Conservation (phyloP, 2,888 invertebrate genomes). For the Melanotus villosus region DNA sequence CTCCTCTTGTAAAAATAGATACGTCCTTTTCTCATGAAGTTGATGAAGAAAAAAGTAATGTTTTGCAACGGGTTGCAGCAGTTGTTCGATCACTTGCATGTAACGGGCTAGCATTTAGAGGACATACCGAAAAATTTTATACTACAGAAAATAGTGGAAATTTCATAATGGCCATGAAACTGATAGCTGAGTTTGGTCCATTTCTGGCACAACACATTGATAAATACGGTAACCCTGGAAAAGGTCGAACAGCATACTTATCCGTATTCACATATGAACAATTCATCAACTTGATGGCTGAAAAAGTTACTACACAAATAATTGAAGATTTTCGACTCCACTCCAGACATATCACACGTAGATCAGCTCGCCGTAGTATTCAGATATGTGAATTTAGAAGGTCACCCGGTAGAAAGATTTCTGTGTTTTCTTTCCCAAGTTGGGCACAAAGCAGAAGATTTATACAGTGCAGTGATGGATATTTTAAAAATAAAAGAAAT, state of each 20-base stretch:
- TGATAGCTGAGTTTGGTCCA: slow-evolving; percentile 56
- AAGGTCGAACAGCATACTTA: slow-evolving; percentile 50
- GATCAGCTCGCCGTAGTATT: slow-evolving; percentile 13
- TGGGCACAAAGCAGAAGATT: not conserved
- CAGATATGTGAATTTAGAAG: not conserved
- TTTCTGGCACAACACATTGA: slow-evolving; percentile 55
- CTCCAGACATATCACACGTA: slow-evolving; percentile 52
- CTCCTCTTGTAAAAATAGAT: too few species aligned
- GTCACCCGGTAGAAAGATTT: not conserved
- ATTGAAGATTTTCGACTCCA: slow-evolving; percentile 53
- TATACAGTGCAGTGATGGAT: too few species aligned
- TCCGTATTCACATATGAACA: slow-evolving; percentile 52
- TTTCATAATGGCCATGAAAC: not conserved
- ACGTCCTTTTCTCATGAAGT: too few species aligned
- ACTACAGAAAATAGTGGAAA: not conserved
- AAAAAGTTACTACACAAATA: slow-evolving; percentile 46
- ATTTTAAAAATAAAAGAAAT: too few species aligned
- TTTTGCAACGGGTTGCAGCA: not conserved
- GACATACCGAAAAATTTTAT: too few species aligned
- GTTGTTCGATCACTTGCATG: not conserved
- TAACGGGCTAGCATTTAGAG: not conserved
- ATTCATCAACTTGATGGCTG: slow-evolving; percentile 50
- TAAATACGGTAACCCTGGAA: slow-evolving; percentile 53
- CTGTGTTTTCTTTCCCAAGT: not conserved
- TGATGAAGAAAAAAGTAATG: too few species aligned